phyloP scores from a whole-genome alignment of 2,113 vertebrate species.

The Mormoops blainvillei region DNA sequence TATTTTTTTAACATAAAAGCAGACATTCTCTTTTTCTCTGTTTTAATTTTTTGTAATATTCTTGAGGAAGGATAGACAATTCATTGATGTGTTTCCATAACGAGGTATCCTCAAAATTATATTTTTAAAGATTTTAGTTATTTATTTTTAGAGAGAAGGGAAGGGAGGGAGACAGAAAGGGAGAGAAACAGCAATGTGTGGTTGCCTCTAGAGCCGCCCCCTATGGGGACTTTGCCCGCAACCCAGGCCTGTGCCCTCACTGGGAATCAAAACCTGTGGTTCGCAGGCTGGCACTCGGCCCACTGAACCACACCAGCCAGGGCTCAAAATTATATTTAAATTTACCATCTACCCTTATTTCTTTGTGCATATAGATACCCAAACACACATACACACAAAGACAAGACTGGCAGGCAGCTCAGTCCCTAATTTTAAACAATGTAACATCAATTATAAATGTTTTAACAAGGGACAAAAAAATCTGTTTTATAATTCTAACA shows the following conservation, averaged over 20 bases:
- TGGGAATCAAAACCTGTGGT: no score
- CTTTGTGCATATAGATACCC: not conserved
- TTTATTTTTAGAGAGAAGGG: no score
- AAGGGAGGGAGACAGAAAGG: no score
- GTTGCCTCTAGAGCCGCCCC: no score
- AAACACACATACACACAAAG: not conserved
- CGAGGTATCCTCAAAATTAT: not conserved
- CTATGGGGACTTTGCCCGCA: no score
- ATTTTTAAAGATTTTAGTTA: no score
- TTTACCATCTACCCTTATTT: not conserved
- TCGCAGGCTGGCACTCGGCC: no score
- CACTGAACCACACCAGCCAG: no score
- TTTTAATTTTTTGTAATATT: not conserved
- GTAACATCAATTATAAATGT: not conserved
- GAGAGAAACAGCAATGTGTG: no score
- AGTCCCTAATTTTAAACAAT: not conserved
- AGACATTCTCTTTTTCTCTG: constrained; percentile 36
- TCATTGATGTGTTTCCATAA: constrained; percentile 19
- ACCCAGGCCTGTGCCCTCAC: no score
- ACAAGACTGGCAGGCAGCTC: not conserved
- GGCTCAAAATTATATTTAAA: not conserved
- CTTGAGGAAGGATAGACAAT: not conserved
- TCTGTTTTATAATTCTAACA: not conserved
- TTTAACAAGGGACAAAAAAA: not conserved
- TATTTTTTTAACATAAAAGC: constrained; percentile 37